Base-by-base conservation (phyloP, 2,797 vertebrate genomes). In the Calcarius lapponicus region DNA sequence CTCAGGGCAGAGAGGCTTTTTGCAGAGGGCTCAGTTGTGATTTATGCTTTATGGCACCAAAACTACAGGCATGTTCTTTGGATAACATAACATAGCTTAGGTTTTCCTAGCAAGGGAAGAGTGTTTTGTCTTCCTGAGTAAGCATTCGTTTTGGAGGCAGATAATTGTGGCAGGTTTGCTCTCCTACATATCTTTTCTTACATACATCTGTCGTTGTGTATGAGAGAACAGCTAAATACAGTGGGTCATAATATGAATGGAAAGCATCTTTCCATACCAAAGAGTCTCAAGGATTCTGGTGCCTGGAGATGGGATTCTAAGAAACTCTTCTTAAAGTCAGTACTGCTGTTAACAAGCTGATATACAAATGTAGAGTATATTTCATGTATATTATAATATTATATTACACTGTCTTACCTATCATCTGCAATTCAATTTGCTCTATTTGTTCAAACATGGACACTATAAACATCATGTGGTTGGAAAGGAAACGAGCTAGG, bases 11-110 rank as follows among this genome's bases (percentile, higher is more conserved):
- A 80, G 86, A 80, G 89, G 87, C 82, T 75, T 51, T 84, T 83
- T 95, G 89, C 92, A 53, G 24, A 38, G 64, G 87, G 95, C 83
- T 62, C 54, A 66, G 71, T 50, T 66, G 17, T 90, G 95, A 96
- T 96, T 95, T 96, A 93, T 96, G 87, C 72, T 95, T 94, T n/a
- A 48, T 96, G 93, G 94, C 96, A 96, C 93, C 61, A 32, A 92
- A 96, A 92, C 90, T 69, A 90, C 31, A 3, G 87, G 90, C 94
- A 69, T 75, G 85, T 74, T 95, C 29, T 76, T 74, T 74, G 80
- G 70, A 53, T 66, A 51, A 34, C 58, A 38, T 69, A 81, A 18
- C 58, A 43, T 1, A 48, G 54, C 43, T 88, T 45, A 42, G 87
- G 73, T 57, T 72, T 85, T 64, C 83, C 65, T 16, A 57, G 80